Evolutionary conservation across 1,140 invertebrate genomes (phyloP).

Genomic region (Sarcophaga peregrina): DNA sequence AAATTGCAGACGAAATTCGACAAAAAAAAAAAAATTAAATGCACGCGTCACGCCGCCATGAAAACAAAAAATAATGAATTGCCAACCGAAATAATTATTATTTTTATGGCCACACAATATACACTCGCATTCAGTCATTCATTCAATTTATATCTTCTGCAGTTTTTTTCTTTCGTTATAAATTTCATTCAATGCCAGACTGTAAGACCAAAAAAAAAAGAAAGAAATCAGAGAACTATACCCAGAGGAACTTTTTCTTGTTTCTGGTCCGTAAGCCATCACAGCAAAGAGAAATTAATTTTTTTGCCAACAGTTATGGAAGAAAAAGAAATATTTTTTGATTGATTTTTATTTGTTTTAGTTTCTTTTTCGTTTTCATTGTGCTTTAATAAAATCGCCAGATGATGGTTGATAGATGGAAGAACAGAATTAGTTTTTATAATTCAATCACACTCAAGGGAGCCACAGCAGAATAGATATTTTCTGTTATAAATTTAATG

Average conservation of each 20-base stretch:
- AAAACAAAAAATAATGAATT: background rate
- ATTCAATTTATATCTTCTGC: background rate
- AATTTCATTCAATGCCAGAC: background rate
- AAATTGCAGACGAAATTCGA: slow-evolving; percentile 3
- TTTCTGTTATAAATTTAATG: too few relatives aligned
- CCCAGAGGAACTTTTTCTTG: background rate
- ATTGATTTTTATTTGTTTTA: too few relatives aligned
- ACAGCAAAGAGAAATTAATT: background rate
- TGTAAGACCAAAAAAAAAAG: background rate
- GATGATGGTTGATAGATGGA: background rate
- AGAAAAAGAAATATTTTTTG: background rate
- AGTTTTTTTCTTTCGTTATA: background rate
- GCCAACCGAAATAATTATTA: background rate
- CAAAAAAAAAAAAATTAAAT: background rate
- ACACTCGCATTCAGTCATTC: too few relatives aligned
- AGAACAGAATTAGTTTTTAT: background rate
- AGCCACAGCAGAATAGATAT: background rate
- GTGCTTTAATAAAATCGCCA: background rate
- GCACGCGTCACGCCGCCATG: background rate
- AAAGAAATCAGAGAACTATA: background rate
- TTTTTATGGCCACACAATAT: too few relatives aligned
- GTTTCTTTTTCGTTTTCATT: too few relatives aligned
- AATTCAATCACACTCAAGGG: background rate
- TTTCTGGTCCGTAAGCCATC: background rate
- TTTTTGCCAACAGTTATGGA: background rate